phyloP scores from a whole-genome alignment of 2,113 vertebrate genomes.

The Salvelinus alpinus region DNA sequence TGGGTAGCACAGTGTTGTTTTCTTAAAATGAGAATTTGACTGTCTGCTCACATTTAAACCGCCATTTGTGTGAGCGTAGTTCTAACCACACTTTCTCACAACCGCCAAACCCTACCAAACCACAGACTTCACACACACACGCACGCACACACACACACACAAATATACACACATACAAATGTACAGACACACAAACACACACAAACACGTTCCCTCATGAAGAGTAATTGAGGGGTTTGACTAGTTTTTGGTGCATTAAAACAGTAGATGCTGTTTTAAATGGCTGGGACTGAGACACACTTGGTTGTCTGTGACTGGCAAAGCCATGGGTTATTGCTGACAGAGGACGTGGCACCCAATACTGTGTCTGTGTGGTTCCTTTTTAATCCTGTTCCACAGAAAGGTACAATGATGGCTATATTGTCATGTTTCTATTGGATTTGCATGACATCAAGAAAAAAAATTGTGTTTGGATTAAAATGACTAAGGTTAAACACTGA shows the following conservation, averaged over 20 bases:
- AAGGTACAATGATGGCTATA: not conserved
- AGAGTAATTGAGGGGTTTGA: constrained; percentile 74
- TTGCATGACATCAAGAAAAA: not conserved
- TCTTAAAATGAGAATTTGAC: constrained; percentile 76
- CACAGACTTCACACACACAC: constrained; percentile 53
- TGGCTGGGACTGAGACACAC: constrained; percentile 63
- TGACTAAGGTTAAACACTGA: too few species aligned
- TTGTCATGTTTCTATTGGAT: not conserved
- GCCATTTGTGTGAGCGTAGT: constrained; percentile 72
- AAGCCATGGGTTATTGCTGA: constrained; percentile 58
- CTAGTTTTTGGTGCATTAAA: constrained; percentile 72
- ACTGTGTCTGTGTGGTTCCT: not conserved
- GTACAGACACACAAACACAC: constrained; percentile 34
- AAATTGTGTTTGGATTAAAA: not conserved
- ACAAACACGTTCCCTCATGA: constrained; percentile 53
- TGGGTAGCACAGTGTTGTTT: constrained; percentile 68
- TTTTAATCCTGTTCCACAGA: not conserved
- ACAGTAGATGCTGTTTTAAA: constrained; percentile 47
- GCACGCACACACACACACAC: constrained; percentile 12
- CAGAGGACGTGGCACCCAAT: constrained; percentile 66
- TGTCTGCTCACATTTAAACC: constrained; percentile 77
- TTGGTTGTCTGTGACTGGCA: constrained; percentile 66
- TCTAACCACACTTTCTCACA: constrained; percentile 73
- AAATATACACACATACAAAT: constrained; percentile 27
- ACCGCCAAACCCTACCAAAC: constrained; percentile 71